These are phyloP conservation scores for Xenopus borealis DNA, from an alignment of 2,113 vertebrate species.

Conservation along the genomic window DNA sequence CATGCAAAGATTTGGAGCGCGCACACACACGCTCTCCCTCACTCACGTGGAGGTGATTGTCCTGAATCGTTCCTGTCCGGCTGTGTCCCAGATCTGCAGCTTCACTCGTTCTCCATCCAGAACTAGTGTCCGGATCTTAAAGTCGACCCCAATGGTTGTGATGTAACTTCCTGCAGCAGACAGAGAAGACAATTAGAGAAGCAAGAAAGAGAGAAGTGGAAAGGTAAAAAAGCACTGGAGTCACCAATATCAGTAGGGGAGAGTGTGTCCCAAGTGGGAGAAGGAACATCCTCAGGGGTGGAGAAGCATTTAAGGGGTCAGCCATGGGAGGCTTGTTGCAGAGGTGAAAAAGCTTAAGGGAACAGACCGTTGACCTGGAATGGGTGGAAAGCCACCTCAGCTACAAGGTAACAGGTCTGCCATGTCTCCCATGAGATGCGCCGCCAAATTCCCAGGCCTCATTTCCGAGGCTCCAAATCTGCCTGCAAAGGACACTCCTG, in stretches of 20 bases:
- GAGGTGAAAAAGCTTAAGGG: too few species aligned
- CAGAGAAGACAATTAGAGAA: too few species aligned
- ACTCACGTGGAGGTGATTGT: conserved; percentile 73
- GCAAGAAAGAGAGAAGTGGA: neutral
- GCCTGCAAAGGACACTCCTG: too few species aligned
- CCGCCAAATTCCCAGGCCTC: too few species aligned
- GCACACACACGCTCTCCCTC: neutral
- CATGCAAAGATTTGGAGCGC: neutral
- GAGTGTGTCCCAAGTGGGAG: neutral
- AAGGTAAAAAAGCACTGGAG: neutral
- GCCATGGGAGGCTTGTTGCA: too few species aligned
- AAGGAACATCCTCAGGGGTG: too few species aligned
- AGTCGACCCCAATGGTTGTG: conserved; percentile 52
- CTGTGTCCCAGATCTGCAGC: conserved; percentile 72
- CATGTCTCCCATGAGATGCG: too few species aligned
- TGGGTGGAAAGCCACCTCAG: too few species aligned
- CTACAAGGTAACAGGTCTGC: too few species aligned
- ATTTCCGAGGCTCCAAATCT: neutral
- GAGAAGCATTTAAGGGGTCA: too few species aligned
- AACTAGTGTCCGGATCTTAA: conserved; percentile 52
- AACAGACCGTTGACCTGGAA: too few species aligned
- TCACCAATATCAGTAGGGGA: too few species aligned
- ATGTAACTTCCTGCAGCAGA: conserved; percentile 27
- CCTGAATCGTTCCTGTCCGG: conserved; percentile 76
- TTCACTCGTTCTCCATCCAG: conserved; percentile 52